Base-by-base conservation (phyloP, 1,140 invertebrate genomes). In the Asbolus verrucosus region DNA sequence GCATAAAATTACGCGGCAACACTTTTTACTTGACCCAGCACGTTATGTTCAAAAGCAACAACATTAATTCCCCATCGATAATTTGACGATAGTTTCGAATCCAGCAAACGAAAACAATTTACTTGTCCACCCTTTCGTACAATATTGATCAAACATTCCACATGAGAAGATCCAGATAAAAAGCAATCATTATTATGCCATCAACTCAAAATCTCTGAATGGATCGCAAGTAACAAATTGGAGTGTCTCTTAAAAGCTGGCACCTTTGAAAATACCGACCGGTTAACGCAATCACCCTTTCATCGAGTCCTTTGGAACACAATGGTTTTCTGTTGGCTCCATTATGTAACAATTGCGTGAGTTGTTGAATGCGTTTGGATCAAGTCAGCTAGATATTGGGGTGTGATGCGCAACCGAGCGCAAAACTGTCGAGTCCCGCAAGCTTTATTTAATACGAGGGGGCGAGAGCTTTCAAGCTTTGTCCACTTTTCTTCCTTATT, bases 291-390 rank as follows among this genome's bases (percentile, higher is more conserved):
- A 75, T 70, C 73, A 75, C 71, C 71, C 75, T 73, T 75, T 76
- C 65, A 73, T 70, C 59, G 39, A 59, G 54, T 62, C 30, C 65
- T 73, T 69, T 50, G 60, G 16, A 39, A 59, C 41, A 74, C 68
- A 75, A 76, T 71, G 63, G 71, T 61, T 54, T 71, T 73, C 72
- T 76, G 75, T 75, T 73, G 61, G 72, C 41, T 60, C 73, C 72
- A 77, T 77, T 77, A 75, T 74, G 60, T 62, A 73, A 76, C 73
- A 76, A 75, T 75, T 73, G 73, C 69, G 66, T 70, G 69, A 67
- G 68, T 67, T 39, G 27, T 71, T 46, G 41, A 77, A 77, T 75
- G 72, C 68, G 70, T 75, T 74, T 67, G 70, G 70, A 73, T 74
- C 75, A 76, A 72, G 73, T 74, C 68, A 67, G 67, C 75, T 66